Evolutionary conservation across 2,113 vertebrate species (phyloP), one percentile per base, ranked within the genome.

Genomic region (Gyps fulvus): DNA sequence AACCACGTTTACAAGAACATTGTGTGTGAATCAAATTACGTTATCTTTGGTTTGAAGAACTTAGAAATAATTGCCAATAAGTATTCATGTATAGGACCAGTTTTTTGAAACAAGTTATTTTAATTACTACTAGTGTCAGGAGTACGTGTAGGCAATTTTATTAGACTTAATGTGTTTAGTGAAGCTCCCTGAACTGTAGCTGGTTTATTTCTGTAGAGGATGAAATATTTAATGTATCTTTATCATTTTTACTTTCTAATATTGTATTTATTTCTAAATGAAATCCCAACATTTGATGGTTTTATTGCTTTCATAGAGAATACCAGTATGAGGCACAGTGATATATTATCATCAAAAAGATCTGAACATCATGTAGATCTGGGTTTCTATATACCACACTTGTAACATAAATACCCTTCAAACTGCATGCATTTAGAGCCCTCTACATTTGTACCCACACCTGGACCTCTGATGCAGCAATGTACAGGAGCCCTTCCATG

Each of bases 21-120:
- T 97, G 98, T 98, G 97, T 96, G 98, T 98, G 98, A 98, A 98
- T 98, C 98, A 98, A 98, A 98, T 98, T 98, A 98, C n/a, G 94
- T 98, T 98, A 98, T 98, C 98, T 98, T 98, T 97, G 97, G 94
- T 98, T 98, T 98, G 98, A 98, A 98, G 98, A 98, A 98, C 96
- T 97, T 98, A 97, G 97, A 98, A 98, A 98, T 98, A 98, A 98
- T 98, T 98, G 98, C 98, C 98, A 98, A 98, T 98, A 98, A 98
- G 98, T 98, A 98, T 98, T 98, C 98, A 98, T 98, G 97, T 98
- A 98, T 98, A 98, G 97, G 96, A 93, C 93, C 97, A 95, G 94
- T 96, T 98, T 98, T 98, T 97, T 98, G 94, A 98, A 98, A 98
- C 97, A 98, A 98, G 98, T 97, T 98, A 98, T 98, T 98, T 98